A percentile compares a stretch with the other conserved stretches of the same genome.
Conservation (phyloP, 2,797 vertebrate genomes). For the Periparus ater region DNA sequence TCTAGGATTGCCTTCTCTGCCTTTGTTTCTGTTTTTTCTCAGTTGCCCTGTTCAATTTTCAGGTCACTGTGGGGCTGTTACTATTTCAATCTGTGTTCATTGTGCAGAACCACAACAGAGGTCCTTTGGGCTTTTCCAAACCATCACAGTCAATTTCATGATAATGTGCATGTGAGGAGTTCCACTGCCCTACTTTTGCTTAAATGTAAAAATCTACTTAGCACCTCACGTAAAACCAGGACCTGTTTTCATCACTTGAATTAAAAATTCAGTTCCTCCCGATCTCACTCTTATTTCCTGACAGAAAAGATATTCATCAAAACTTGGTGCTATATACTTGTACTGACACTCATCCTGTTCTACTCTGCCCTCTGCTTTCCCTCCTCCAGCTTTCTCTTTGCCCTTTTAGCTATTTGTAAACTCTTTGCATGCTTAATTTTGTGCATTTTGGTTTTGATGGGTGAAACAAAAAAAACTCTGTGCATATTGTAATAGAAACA, state of each 20-base stretch:
- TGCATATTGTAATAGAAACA: not conserved
- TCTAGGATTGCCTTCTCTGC: not conserved
- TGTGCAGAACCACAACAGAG: not conserved
- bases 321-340: not conserved
- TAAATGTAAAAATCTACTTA: not conserved
- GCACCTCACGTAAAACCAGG: not conserved
- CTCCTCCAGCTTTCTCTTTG: not conserved
- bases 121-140: not conserved
- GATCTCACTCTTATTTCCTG: not conserved
- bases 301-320: not conserved
- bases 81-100: not conserved
- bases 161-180: not conserved
- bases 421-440: not conserved
- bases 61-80: not conserved
- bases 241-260: not conserved
- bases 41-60: not conserved
- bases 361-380: not conserved
- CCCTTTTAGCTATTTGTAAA: not conserved
- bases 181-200: not conserved
- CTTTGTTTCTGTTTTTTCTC: not conserved
- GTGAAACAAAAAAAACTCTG: not conserved
- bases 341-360: not conserved
- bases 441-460: not conserved
- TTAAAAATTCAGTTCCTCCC: not conserved
- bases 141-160: not conserved